These are phyloP conservation scores for Nerophis ophidion DNA, from an alignment of 2,113 vertebrate genomes.

Conservation along the genomic window DNA sequence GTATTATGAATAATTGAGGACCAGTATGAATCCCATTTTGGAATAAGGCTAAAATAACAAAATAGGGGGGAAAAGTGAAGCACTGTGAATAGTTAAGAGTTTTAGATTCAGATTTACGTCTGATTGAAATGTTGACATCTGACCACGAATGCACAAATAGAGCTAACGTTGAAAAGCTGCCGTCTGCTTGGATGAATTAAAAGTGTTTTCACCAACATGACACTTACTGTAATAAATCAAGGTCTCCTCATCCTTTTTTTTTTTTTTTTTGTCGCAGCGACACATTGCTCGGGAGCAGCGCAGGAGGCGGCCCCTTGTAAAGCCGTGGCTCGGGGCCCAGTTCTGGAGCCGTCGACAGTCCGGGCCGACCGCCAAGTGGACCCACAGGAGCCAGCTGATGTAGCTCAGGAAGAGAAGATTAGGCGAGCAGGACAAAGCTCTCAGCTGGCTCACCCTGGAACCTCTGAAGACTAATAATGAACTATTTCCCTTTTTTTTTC, in stretches of 20 bases:
- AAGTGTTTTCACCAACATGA: background rate
- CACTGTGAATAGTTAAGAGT: too few species aligned
- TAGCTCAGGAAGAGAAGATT: background rate
- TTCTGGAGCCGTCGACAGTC: conserved; percentile 12
- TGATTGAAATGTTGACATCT: background rate
- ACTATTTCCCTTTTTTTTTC: background rate
- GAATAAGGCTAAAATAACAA: too few species aligned
- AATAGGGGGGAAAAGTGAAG: too few species aligned
- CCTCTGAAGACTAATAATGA: conserved; percentile 12
- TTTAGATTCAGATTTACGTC: too few species aligned
- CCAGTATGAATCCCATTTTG: too few species aligned
- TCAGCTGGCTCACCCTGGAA: conserved; percentile 31
- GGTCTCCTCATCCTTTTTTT: conserved; percentile 16
- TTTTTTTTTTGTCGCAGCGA: conserved; percentile 31
- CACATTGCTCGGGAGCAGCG: conserved; percentile 32
- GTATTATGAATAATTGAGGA: too few species aligned
- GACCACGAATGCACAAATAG: background rate
- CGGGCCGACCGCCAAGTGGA: conserved; percentile 24
- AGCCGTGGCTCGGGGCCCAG: conserved; percentile 19
- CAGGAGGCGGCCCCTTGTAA: conserved; percentile 1
- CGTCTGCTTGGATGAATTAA: background rate
- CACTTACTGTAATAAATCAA: too few species aligned
- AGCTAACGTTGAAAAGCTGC: background rate
- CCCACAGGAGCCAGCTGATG: conserved; percentile 26
- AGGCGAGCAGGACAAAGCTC: conserved; percentile 10